A percentile compares a stretch with the other conserved stretches of the same genome.
Conservation (phyloP, 2,113 vertebrate species). For the Archilochus colubris region DNA sequence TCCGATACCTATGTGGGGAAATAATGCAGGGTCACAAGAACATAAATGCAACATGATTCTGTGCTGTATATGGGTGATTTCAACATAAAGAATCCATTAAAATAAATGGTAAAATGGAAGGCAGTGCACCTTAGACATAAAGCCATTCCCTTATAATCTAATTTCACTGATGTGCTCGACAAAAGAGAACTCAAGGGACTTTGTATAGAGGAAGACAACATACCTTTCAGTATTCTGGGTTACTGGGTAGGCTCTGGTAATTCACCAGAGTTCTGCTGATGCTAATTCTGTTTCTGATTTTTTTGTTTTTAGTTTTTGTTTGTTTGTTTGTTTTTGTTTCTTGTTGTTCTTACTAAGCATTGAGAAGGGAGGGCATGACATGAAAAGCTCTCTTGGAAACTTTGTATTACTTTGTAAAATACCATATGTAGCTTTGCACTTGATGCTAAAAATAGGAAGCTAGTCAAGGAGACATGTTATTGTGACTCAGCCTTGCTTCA, state of each 20-base stretch:
- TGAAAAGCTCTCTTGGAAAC: background rate
- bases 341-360: background rate
- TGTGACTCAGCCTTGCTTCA: background rate
- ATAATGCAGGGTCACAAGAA: background rate
- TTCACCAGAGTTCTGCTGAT: background rate
- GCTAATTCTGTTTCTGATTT: no score
- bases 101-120: background rate
- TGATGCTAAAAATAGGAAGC: background rate
- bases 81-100: background rate
- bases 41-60: background rate
- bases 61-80: background rate
- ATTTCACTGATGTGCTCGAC: background rate
- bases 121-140: background rate
- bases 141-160: background rate
- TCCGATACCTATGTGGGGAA: background rate
- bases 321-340: no score
- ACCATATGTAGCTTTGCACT: background rate
- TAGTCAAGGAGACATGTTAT: background rate
- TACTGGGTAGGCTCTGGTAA: background rate
- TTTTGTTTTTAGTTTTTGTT: no score
- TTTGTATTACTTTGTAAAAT: background rate
- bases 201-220: background rate
- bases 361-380: background rate
- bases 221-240: background rate
- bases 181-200: background rate